Conservation (phyloP, 2,888 invertebrate species). For the Tipula confusa region DNA sequence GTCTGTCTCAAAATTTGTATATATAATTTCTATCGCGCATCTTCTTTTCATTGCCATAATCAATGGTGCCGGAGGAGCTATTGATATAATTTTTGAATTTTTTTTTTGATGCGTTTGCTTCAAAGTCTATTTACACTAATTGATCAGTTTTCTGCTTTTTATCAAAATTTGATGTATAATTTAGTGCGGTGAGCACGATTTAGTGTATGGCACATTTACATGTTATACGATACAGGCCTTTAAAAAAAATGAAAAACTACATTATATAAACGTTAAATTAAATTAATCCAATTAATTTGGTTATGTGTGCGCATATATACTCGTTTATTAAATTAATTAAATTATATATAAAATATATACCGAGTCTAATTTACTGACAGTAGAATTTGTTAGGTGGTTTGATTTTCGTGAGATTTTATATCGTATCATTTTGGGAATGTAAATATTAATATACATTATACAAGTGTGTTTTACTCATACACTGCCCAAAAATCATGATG, state of each 20-base stretch:
- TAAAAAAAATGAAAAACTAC: background rate
- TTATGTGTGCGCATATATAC: background rate
- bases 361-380: conserved; percentile 14
- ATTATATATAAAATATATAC: background rate
- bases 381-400: background rate
- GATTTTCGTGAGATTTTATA: background rate
- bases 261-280: background rate
- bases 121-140: background rate
- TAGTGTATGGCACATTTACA: too few relatives aligned
- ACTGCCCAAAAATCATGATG: too few relatives aligned
- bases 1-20: background rate
- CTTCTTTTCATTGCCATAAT: background rate
- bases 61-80: background rate
- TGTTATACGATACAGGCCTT: too few relatives aligned
- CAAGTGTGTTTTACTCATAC: too few relatives aligned
- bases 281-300: background rate
- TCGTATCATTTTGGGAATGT: background rate
- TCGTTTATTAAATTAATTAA: background rate
- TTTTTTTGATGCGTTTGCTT: background rate
- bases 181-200: background rate
- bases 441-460: too few relatives aligned
- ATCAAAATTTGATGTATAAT: background rate
- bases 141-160: background rate
- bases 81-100: too few relatives aligned
- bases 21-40: background rate